Evolutionary conservation across 2,797 vertebrate genomes (phyloP), one percentile per base, ranked within the genome.

Genomic region (Eidolon dupreanum): DNA sequence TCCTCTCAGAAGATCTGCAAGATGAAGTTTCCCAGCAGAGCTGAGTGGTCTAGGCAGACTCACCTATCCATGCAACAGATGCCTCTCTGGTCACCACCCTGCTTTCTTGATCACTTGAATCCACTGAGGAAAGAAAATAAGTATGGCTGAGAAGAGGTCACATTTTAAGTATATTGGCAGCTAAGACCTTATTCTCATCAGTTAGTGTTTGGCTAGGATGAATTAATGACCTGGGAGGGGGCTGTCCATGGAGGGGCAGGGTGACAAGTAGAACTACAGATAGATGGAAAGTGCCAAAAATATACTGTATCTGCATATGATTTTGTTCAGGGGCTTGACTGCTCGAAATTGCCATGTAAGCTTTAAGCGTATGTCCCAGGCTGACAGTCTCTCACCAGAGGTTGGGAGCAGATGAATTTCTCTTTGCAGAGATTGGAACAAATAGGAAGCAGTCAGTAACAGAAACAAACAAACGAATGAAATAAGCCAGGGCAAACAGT

Each of bases 401-500:
- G 20, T 4, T 3, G 2, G 8, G 36, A 68, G 43, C 6, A 74
- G 36, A 24, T 0, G 0, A 6, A 6, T 26, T 53, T 38, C 75
- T 57, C 46, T 49, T 63, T 53, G 31, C 63, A 41, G 53, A 78
- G 82, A 77, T 33, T 33, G 19, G 74, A 53, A 51, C n/a, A n/a
- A 77, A 12, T 53, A 88, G 51, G 19, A 83, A 65, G 31, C 13
- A 28, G 24, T 70, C 13, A 28, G 24, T 70, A 70, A 78, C 9
- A 70, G 57, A 77, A 75, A 66, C 11, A 61, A 74, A 87, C 31
- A 68, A 74, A 87, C 31, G 13, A 88, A 77, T 81, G 38, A 41
- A 46, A 36, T 33, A 33, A 68, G 2, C 81, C 65, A 55, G 38
- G 53, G 31, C 13, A 73, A 82, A 61, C 12, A 15, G 7, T 41